Evolutionary conservation across 2,113 vertebrate species (phyloP), one percentile per base, ranked within the genome.

Genomic region (Otolemur garnettii): DNA sequence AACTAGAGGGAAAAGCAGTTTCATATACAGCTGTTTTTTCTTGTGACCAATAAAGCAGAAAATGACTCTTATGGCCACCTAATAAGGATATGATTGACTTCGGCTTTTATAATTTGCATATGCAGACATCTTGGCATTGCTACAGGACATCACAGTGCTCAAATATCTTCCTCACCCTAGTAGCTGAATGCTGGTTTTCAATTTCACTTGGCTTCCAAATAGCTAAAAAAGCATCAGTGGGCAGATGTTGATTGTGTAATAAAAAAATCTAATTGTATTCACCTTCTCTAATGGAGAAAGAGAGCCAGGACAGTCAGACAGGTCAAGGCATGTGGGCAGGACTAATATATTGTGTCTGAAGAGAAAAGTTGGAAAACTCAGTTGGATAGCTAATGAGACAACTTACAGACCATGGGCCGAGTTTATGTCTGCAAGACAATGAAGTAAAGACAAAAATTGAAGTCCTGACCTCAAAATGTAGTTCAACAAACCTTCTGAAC

Each of bases 231-330:
- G 38, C 78, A 94, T 85, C 95, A 12, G 5, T 90, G 95, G 96
- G 78, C 94, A 97, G 97, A 97, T 97, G 95, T 96, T 72, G 74
- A 92, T 30, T 83, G 85, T 97, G 88, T 95, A 85, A 97, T 96
- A 82, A 93, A 86, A 86, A 96, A 97, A 74, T 96, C 77, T 82
- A 96, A 96, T 97, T 94, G 85, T 95, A 96, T 97, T 95, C 97
- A 78, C 88, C 78, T 96, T 94, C 88, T 83, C 62, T 95, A 95
- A 93, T 82, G 72, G 68, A 92, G 60, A 87, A n/a, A 92, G n/a
- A 92, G 38, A 94, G 38, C 72, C 92, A 90, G 94, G 57, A 95
- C 57, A 91, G 77, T 42, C 50, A 95, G 94, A 74, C 78, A 98
- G 85, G 94, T 96, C 62, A 97, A 96, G 64, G 62, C 62, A 92